Base-by-base conservation (phyloP, 1,140 invertebrate genomes). In the Rhopalosiphum padi region DNA sequence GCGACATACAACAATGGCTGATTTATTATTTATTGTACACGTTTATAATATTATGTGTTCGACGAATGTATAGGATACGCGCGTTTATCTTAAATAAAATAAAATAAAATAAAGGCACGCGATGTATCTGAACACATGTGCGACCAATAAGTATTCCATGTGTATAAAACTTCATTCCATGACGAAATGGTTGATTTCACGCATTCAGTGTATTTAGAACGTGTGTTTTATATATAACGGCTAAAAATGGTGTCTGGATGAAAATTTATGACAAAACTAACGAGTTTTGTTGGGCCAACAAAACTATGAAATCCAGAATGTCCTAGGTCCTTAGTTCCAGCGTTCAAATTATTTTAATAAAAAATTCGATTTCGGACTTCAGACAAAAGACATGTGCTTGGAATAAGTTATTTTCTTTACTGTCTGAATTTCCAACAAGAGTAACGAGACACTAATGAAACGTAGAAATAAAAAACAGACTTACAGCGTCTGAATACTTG, bases 1-100 rank as follows among this genome's bases (percentile, higher is more conserved):
- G 91, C 91, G 82, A 93, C 82, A 41, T 7, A 93, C 35, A 53
- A 90, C 91, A 86, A 93, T 93, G 91, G 77, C 41, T 55, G 91
- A 93, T 93, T 93, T 93, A 86, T 85, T 53, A 55, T 93, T 93
- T 93, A 93, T 93, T 53, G 82, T 92, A 82, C 77, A 89, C 41
- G 53, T 90, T 90, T 60, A 90, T 46, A 43, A 83, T 82, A 92
- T 82, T 83, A 83, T 91, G 90, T 92, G 41, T 92, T 55, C 48
- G n/a, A 35, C 25, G 43, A 43, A 51, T 51, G n/a, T 43, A 83
- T 48, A 77, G 8, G 41, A 48, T 35, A 82, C 21, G 41, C 8
- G 25, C 91, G n/a, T 43, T 93, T 55, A 48, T 93, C 91, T 93
- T 93, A 53, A 93, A 85, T 41, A 85, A 48, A 93, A 93, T 86